A percentile compares a stretch with the other conserved stretches of the same genome.
These are phyloP conservation scores for Heliconius aoede DNA, from an alignment of 2,888 invertebrate genomes.

Conservation along the genomic window DNA sequence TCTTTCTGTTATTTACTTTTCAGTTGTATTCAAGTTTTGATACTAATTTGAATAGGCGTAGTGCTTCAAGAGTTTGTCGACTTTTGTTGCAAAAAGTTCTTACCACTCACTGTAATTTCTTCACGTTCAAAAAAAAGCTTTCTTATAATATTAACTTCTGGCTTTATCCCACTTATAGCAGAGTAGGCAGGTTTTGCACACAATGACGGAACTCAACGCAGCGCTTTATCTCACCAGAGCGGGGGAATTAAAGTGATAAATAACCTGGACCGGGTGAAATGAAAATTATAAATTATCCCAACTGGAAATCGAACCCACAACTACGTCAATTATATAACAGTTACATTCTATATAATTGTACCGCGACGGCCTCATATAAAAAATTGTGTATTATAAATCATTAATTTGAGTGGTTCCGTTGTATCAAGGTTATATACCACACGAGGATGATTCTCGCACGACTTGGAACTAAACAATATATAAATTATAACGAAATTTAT, in stretches of 20 bases:
- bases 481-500: background rate
- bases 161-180: background rate
- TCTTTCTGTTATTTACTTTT: conserved; percentile 3
- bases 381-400: background rate
- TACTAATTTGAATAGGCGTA: conserved; percentile 6
- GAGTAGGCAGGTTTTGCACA: background rate
- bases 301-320: background rate
- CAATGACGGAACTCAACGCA: background rate
- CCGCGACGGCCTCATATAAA: background rate
- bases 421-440: conserved; percentile 14
- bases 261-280: no score
- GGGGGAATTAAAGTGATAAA: background rate
- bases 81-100: background rate
- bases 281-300: no score
- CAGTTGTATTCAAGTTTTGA: background rate
- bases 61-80: background rate
- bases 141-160: no score
- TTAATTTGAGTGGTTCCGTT: conserved; percentile 16
- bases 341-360: background rate
- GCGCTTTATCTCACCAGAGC: background rate
- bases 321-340: background rate
- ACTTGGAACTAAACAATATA: background rate
- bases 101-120: background rate
- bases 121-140: no score
- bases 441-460: conserved; percentile 4